Evolutionary conservation across 2,888 invertebrate species (phyloP), one percentile per base, ranked within the genome.

Genomic region (Rhorus exstirpatorius): DNA sequence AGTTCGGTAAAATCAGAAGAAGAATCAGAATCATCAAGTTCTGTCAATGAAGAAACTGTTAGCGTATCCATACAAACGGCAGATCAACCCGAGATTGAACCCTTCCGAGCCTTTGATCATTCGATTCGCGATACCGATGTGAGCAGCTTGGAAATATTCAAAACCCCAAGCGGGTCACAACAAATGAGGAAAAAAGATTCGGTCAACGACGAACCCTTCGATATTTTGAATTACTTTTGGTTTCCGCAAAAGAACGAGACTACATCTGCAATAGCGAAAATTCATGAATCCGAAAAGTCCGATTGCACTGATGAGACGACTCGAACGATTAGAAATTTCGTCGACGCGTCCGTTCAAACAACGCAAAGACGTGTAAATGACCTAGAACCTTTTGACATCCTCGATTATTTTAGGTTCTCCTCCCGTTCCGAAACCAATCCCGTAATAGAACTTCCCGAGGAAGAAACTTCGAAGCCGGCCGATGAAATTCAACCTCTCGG

Each of bases 361-460:
- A 41, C 41, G n/a, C 35, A 46, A n/a, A 67, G 17, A n/a, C 8
- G 17, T 24, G 7, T 26, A 14, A 35, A 24, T 6, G 26, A 67
- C 12, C 17, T n/a, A 0, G 65, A 77, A 46, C 26, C 65, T 49
- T 81, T 81, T 41, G 81, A 81, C 14, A 46, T 81, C 21, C 61
- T 81, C 6, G 78, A 81, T 38, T 81, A 78, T 8, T 78, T 81
- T 14, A 70, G 72, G 2, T 79, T 65, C 3, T 35, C 63, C 12
- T 14, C 26, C 0, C 1, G 1, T 0, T 7, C 58, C 12, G 24
- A 24, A 3, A 10, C 7, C 1, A n/a, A 63, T n/a, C 24, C 19
- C 3, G 19, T 19, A 14, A 46, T 4, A 12, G 8, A 61, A 12
- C 8, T 31, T 26, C 14, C 58, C 3, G 10, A 46, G 4, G 1